Evolutionary conservation across 2,888 invertebrate species (phyloP).

Genomic region (Mesopsocus fuscifrons): DNA sequence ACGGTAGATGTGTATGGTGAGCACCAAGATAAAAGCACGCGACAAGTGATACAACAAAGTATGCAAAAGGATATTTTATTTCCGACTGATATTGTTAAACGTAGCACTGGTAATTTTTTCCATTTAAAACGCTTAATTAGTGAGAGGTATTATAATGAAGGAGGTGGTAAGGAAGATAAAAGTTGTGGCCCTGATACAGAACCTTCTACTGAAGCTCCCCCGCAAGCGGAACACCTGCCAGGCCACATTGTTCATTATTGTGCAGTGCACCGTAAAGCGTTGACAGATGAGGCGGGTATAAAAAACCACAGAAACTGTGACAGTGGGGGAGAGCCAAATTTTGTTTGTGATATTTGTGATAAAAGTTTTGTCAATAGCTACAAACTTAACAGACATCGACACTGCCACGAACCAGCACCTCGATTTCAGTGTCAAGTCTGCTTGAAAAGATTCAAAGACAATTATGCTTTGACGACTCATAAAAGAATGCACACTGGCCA

Average conservation of each 20-base stretch:
- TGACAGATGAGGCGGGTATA: neutral
- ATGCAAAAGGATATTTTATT: constrained; percentile 4
- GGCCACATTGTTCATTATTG: neutral
- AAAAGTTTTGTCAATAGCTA: neutral
- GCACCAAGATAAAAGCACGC: neutral
- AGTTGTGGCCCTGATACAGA: neutral
- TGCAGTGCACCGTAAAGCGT: neutral
- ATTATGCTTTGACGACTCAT: constrained; percentile 7
- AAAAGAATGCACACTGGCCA: neutral
- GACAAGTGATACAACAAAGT: neutral
- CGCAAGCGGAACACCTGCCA: neutral
- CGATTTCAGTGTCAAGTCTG: constrained; percentile 1
- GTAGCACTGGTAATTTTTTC: neutral
- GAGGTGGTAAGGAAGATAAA: constrained; percentile 5
- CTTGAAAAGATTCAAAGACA: neutral
- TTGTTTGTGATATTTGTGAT: neutral
- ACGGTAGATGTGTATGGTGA: neutral
- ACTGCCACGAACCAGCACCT: neutral
- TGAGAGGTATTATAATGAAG: constrained; percentile 7
- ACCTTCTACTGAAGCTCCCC: neutral
- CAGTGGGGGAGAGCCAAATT: neutral
- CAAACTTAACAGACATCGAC: constrained; percentile 2
- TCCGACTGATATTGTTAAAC: neutral
- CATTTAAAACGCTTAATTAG: constrained; percentile 1
- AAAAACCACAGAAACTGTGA: neutral